phyloP scores from a whole-genome alignment of 2,888 invertebrate genomes.

The Mythimna ferrago region DNA sequence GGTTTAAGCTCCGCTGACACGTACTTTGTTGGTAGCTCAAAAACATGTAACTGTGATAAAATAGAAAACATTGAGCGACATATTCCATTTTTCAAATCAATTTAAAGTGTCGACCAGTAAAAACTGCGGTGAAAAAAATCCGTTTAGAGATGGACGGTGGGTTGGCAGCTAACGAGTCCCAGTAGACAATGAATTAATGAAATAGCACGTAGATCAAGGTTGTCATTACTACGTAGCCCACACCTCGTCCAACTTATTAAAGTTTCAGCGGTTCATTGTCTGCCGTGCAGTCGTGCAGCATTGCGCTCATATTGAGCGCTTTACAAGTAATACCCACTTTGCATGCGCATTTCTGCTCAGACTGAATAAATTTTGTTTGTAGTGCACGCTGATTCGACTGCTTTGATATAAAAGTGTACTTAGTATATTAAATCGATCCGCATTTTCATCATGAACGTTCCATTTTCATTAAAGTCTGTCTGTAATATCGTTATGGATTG shows the following conservation, averaged over 20 bases:
- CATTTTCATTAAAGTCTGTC: constrained; percentile 28
- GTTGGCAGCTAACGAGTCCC: constrained; percentile 17
- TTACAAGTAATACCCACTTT: constrained; percentile 72
- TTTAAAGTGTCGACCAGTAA: constrained; percentile 12
- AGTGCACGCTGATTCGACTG: constrained; percentile 39
- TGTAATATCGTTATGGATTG: constrained; percentile 27
- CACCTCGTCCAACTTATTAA: constrained; percentile 75
- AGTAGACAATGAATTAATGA: constrained; percentile 32
- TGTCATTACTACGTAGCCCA: constrained; percentile 54
- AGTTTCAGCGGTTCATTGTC: constrained; percentile 81
- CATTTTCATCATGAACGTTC: constrained; percentile 43
- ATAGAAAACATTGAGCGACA: constrained; percentile 37
- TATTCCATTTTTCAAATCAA: constrained; percentile 44
- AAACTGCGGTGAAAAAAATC: constrained; percentile 18
- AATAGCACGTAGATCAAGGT: constrained; percentile 59
- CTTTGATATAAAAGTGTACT: constrained; percentile 55
- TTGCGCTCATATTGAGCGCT: constrained; percentile 73
- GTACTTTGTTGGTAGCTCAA: constrained; percentile 23
- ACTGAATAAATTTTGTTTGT: constrained; percentile 66
- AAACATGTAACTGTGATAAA: constrained; percentile 35
- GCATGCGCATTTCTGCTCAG: constrained; percentile 69
- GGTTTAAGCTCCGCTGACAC: constrained; percentile 18
- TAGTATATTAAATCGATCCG: constrained; percentile 56
- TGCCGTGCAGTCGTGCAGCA: constrained; percentile 62
- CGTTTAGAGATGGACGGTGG: constrained; percentile 5